These are phyloP conservation scores for Leptocoma aspasia DNA, from an alignment of 2,113 vertebrate genomes.

Conservation along the genomic window DNA sequence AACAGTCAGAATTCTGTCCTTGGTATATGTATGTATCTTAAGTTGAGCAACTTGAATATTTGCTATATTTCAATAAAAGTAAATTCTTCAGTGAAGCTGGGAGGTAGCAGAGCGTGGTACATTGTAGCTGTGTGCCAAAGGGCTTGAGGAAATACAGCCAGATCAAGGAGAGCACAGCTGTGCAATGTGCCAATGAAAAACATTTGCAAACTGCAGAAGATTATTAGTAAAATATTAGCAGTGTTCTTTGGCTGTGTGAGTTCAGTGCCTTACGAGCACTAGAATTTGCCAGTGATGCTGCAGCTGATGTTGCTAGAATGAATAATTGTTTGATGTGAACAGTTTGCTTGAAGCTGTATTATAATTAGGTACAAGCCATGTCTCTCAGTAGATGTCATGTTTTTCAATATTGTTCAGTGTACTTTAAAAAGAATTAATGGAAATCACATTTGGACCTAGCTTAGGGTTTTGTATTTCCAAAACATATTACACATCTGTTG, in stretches of 20 bases:
- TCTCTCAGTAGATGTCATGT: not conserved
- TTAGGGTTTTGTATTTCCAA: not conserved
- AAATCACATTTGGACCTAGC: not conserved
- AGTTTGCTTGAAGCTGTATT: not conserved
- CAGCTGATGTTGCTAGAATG: not conserved
- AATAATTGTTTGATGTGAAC: not conserved
- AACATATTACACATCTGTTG: not conserved
- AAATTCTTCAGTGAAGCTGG: not conserved
- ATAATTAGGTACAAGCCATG: not conserved
- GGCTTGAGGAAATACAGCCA: not conserved
- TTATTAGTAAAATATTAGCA: not conserved
- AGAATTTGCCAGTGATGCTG: not conserved
- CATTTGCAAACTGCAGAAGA: not conserved
- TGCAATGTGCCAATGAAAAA: not conserved
- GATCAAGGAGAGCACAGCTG: not conserved
- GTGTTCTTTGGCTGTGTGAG: not conserved
- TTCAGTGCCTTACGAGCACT: not conserved
- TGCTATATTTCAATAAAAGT: not conserved
- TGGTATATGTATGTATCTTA: slow-evolving; percentile 94
- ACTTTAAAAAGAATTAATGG: not conserved
- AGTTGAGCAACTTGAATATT: not conserved
- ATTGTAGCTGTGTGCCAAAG: not conserved
- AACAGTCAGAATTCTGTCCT: slow-evolving; percentile 86
- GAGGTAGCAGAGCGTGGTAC: not conserved
- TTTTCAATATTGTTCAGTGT: not conserved